Percentiles rank a stretch among this genome's conserved stretches.
Conservation (phyloP, 1,140 invertebrate genomes). For the Drosophila pruinosa region DNA sequence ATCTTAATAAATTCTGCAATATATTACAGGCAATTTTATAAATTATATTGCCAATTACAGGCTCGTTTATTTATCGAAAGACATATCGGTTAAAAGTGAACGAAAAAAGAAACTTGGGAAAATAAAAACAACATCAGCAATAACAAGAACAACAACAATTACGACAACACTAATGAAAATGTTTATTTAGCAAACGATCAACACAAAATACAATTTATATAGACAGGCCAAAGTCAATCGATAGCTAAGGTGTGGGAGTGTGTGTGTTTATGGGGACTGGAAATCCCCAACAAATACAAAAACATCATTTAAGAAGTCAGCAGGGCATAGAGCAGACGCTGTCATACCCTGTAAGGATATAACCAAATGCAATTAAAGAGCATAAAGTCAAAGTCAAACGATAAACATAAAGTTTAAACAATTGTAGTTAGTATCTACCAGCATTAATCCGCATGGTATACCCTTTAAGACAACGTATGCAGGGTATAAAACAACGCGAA, state of each 20-base stretch:
- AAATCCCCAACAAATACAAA: slow-evolving; percentile 49
- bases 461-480: background rate
- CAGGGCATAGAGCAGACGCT: too few relatives aligned
- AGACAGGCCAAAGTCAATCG: slow-evolving; percentile 75
- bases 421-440: too few relatives aligned
- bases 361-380: background rate
- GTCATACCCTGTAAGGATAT: slow-evolving; percentile 5
- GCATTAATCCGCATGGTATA: background rate
- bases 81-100: slow-evolving; percentile 28
- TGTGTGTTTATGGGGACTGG: slow-evolving; percentile 48
- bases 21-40: background rate
- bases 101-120: slow-evolving; percentile 2
- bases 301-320: background rate
- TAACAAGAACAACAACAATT: slow-evolving; percentile 15
- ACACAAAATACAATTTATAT: slow-evolving; percentile 75
- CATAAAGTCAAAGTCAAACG: background rate
- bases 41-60: background rate
- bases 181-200: slow-evolving; percentile 79
- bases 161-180: slow-evolving; percentile 52
- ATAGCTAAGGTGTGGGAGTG: slow-evolving; percentile 16
- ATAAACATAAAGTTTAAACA: too few relatives aligned
- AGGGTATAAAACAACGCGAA: slow-evolving; percentile 45
- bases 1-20: background rate
- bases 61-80: background rate
- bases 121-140: slow-evolving; percentile 22